Evolutionary conservation across 2,797 vertebrate genomes (phyloP).

Genomic region (Tragopan temminckii): DNA sequence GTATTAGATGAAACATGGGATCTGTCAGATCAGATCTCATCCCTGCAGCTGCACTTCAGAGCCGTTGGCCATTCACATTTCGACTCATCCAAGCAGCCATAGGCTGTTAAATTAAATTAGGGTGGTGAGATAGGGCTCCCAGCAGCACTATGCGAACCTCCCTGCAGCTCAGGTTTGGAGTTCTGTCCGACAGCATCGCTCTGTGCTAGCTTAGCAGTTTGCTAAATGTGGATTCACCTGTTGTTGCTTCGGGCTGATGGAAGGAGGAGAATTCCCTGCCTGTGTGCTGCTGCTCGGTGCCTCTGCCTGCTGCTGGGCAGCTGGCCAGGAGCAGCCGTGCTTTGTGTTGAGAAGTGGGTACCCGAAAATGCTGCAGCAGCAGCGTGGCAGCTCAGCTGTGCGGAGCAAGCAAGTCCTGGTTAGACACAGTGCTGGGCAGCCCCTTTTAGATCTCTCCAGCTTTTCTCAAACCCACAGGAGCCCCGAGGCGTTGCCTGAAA

Average conservation of each 20-base stretch:
- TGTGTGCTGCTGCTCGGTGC: not conserved
- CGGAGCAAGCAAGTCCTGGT: not conserved
- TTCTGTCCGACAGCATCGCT: not conserved
- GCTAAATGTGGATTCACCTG: not conserved
- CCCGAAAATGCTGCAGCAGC: not conserved
- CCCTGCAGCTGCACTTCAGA: not conserved
- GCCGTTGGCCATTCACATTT: not conserved
- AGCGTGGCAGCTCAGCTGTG: not conserved
- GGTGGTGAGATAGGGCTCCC: not conserved
- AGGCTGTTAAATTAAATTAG: not conserved
- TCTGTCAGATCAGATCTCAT: not conserved
- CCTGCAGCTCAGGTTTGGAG: not conserved
- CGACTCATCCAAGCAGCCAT: not conserved
- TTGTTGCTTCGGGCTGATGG: not conserved
- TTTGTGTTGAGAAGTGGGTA: not conserved
- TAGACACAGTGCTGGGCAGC: not conserved
- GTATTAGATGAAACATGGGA: not conserved
- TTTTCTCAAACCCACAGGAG: not conserved
- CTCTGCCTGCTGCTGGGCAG: not conserved
- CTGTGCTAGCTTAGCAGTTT: not conserved
- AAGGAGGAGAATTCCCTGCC: not conserved
- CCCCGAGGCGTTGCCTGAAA: slow-evolving; percentile 44
- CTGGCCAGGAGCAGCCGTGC: not conserved
- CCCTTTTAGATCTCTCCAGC: not conserved
- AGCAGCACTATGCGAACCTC: not conserved